A percentile compares a stretch with the other conserved stretches of the same genome.
Conservation (phyloP, 53 echinoderm and acorn worm genomes). For the Luidia sarsii region DNA sequence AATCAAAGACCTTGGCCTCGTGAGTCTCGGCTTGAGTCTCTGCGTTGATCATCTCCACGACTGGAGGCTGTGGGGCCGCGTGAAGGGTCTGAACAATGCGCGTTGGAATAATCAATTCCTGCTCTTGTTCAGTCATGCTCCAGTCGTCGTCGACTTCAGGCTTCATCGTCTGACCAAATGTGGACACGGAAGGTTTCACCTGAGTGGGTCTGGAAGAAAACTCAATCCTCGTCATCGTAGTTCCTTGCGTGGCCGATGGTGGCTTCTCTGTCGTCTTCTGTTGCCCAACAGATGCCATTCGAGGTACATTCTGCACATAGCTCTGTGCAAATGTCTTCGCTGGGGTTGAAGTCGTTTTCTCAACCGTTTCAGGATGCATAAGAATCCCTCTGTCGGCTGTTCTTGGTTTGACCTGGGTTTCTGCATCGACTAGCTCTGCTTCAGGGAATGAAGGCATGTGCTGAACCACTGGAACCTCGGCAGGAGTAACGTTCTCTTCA, state of each 20-base stretch:
- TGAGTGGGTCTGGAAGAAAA: constrained; percentile 23
- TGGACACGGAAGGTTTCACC: constrained; percentile 4
- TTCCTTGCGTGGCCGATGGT: not conserved
- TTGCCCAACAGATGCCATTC: constrained; percentile 19
- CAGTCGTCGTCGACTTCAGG: constrained; percentile 4
- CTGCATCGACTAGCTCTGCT: constrained; percentile 34
- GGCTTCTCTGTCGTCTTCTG: constrained; percentile 26
- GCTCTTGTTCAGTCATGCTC: constrained; percentile 32
- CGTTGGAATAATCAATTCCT: no score
- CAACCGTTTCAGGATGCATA: constrained; percentile 5
- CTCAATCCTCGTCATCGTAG: constrained; percentile 11
- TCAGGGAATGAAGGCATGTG: not conserved
- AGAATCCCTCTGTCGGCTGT: constrained; percentile 26
- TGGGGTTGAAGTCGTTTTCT: constrained; percentile 20
- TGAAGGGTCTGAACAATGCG: no score
- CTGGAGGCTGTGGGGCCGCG: no score
- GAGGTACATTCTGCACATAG: constrained; percentile 31
- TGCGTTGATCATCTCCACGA: no score
- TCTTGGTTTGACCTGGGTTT: constrained; percentile 32
- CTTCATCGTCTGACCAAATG: constrained; percentile 32
- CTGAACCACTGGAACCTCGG: not conserved
- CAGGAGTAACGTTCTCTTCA: constrained; percentile 5
- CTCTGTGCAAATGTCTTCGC: constrained; percentile 5
- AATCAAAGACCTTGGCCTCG: no score
- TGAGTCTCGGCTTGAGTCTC: no score